Evolutionary conservation across 2,888 invertebrate genomes (phyloP).

Genomic region (Diplazon laetatorius): DNA sequence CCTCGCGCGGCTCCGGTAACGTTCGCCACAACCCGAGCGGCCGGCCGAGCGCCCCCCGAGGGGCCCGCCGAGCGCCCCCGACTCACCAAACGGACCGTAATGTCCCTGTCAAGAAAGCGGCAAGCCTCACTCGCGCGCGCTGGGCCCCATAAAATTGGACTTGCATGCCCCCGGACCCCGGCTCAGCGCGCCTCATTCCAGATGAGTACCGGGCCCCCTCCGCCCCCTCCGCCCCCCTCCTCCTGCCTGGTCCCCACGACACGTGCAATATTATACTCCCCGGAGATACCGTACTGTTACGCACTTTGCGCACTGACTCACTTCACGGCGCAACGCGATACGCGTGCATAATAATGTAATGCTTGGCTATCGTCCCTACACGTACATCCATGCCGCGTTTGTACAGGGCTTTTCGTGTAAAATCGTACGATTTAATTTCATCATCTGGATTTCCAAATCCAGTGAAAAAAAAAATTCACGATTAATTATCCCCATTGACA

Average conservation of each 20-base stretch:
- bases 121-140: constrained; percentile 71
- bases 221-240: not conserved
- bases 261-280: constrained; percentile 28
- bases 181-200: too few species aligned
- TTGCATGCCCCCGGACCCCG: too few species aligned
- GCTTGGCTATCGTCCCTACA: not conserved
- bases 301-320: constrained; percentile 58
- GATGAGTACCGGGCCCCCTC: too few species aligned
- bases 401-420: too few species aligned
- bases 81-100: constrained; percentile 70
- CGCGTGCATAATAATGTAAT: constrained; percentile 18
- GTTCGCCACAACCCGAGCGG: too few species aligned
- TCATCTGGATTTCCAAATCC: too few species aligned
- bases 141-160: constrained; percentile 77
- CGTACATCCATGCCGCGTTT: too few species aligned
- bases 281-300: constrained; percentile 35
- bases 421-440: too few species aligned
- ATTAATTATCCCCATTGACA: too few species aligned
- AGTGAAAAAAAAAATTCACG: too few species aligned
- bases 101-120: constrained; percentile 80
- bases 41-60: constrained; percentile 35
- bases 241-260: too few species aligned
- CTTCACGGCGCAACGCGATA: constrained; percentile 31
- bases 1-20: constrained; percentile 34
- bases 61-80: constrained; percentile 35